phyloP scores from a whole-genome alignment of 2,888 invertebrate species.

The Watsonalla cultraria region DNA sequence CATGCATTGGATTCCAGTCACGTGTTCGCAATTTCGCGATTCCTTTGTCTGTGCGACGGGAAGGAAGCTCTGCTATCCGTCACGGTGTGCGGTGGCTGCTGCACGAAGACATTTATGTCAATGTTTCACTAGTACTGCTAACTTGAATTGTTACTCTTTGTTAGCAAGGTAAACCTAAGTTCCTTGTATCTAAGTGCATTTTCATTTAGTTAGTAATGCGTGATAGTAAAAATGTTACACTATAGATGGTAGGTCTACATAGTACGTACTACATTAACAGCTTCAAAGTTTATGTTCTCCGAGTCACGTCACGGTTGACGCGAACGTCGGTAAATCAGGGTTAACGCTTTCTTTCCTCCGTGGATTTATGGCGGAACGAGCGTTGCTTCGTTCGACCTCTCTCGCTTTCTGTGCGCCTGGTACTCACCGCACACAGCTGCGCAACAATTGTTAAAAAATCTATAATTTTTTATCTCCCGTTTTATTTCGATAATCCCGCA shows the following conservation, averaged over 20 bases:
- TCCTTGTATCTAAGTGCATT: no score
- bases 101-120: slow-evolving; percentile 34
- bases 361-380: slow-evolving; percentile 56
- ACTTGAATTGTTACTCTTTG: slow-evolving; percentile 3
- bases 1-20: slow-evolving; percentile 8
- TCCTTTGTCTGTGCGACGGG: slow-evolving; percentile 43
- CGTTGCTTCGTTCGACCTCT: slow-evolving; percentile 45
- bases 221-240: not conserved
- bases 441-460: slow-evolving; percentile 10
- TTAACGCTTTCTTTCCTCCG: slow-evolving; percentile 62
- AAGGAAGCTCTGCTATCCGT: slow-evolving; percentile 37
- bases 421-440: slow-evolving; percentile 28
- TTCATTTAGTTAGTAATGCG: not conserved
- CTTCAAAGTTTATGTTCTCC: slow-evolving; percentile 20
- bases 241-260: not conserved
- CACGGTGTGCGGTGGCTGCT: slow-evolving; percentile 46
- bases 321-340: slow-evolving; percentile 63
- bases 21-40: slow-evolving; percentile 35
- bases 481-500: slow-evolving; percentile 33
- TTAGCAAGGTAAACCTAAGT: not conserved
- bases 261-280: slow-evolving; percentile 13
- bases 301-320: slow-evolving; percentile 41
- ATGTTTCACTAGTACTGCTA: slow-evolving; percentile 41
- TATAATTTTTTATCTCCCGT: slow-evolving; percentile 24
- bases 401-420: slow-evolving; percentile 41